Evolutionary conservation across 2,797 vertebrate genomes (phyloP).

Genomic region (Knipowitschia caucasica): DNA sequence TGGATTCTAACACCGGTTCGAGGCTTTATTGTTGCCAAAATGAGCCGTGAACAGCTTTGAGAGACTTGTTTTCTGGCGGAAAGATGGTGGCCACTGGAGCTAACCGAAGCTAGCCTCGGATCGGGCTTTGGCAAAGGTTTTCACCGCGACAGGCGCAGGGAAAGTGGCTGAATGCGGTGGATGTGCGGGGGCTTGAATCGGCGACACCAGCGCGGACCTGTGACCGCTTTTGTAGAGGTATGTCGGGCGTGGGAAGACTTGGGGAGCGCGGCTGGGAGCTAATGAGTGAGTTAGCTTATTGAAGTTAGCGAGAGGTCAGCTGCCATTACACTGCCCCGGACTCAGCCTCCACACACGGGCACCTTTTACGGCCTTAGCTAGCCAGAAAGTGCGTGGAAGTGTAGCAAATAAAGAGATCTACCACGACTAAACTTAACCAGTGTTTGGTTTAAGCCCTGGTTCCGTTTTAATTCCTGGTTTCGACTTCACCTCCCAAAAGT

Average conservation of each 20-base stretch:
- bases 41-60: slow-evolving; percentile 36
- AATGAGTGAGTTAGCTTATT: slow-evolving; percentile 54
- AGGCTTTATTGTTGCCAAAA: background rate
- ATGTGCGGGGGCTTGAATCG: slow-evolving; percentile 11
- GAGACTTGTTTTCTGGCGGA: slow-evolving; percentile 72
- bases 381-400: too few species aligned
- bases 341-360: background rate
- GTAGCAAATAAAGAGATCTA: too few species aligned
- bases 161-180: slow-evolving; percentile 12
- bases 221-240: slow-evolving; percentile 23
- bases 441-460: background rate
- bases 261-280: slow-evolving; percentile 33
- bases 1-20: slow-evolving; percentile 37
- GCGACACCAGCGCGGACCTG: slow-evolving; percentile 8
- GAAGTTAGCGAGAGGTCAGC: slow-evolving; percentile 28
- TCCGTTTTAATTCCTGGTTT: too few species aligned
- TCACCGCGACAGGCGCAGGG: slow-evolving; percentile 8
- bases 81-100: slow-evolving; percentile 68
- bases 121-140: slow-evolving; percentile 46
- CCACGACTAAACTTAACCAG: too few species aligned
- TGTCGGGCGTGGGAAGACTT: background rate
- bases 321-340: slow-evolving; percentile 40
- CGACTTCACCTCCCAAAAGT: too few species aligned
- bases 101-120: slow-evolving; percentile 50
- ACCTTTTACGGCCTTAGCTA: background rate